Evolutionary conservation across 2,113 vertebrate species (phyloP), one percentile per base, ranked within the genome.

Genomic region (Chionis minor): DNA sequence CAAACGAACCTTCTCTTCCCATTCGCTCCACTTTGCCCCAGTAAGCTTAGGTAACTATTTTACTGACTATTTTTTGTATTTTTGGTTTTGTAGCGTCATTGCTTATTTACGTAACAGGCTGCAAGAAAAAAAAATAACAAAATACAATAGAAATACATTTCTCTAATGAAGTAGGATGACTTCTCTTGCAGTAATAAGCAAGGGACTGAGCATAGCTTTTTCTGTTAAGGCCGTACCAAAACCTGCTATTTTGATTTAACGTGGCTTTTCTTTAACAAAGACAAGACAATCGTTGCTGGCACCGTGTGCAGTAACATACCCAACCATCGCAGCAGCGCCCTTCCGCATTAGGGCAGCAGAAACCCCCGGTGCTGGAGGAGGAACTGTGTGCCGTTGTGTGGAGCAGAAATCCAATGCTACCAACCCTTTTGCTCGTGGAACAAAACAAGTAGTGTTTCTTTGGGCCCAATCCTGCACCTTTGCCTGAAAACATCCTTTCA

Each of bases 381-480:
- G 21, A 62, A 16, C 54, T 65, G 7, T 0, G 0, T 3, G 2
- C 21, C 19, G 20, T 5, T 55, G 44, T 15, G 23, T 5, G 28
- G 42, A 66, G 40, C 47, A 66, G 52, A 52, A 56, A 55, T 51
- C 19, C 58, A 70, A 17, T 7, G 28, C 42, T 65, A 52, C 35
- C 14, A 85, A 69, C 11, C 24, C 40, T 73, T 51, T 23, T 47
- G 56, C 47, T 20, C 21, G 45, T 15, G 72, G 33, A 73, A 73
- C 4, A 54, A 75, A 72, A 14, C 13, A 49, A 54, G 11, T 10
- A 16, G 40, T 35, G 9, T 38, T 82, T 59, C n/a, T 42, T 33
- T 49, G 58, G 38, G 38, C 47, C 33, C 4, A 27, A 0, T 49
- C 42, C 75, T 63, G 33, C 42, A 92, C 16, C 26, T 70, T 42